Conservation (phyloP, 2,113 vertebrate species). For the Ailuropoda melanoleuca region DNA sequence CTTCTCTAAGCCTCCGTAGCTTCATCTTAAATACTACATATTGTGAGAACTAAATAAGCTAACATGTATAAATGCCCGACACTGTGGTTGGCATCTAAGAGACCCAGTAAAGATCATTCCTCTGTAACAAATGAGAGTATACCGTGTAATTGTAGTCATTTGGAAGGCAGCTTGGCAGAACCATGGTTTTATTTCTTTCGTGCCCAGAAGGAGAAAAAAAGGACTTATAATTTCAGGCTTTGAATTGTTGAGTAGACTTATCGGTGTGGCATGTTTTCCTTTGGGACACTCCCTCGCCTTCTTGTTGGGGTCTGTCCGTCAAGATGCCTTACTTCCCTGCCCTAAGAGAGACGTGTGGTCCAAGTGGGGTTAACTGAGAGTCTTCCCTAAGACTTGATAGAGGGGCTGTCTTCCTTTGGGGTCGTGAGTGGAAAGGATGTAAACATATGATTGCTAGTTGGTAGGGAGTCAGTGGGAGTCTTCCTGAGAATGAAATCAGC, state of each 20-base stretch:
- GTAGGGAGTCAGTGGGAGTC: neutral
- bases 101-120: conserved; percentile 1
- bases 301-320: neutral
- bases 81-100: neutral
- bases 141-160: neutral
- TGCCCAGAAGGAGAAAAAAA: neutral
- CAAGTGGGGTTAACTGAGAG: neutral
- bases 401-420: neutral
- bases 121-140: neutral
- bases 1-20: neutral
- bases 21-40: conserved; percentile 4
- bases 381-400: neutral
- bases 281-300: neutral
- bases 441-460: neutral
- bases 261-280: neutral
- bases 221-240: neutral
- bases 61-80: neutral
- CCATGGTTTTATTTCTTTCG: neutral
- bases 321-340: neutral
- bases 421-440: neutral
- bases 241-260: neutral
- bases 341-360: neutral
- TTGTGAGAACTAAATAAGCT: conserved; percentile 16
- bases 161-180: neutral
- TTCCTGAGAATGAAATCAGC: neutral